Conservation (phyloP, 2,797 vertebrate genomes). For the Poeciliopsis turneri region DNA sequence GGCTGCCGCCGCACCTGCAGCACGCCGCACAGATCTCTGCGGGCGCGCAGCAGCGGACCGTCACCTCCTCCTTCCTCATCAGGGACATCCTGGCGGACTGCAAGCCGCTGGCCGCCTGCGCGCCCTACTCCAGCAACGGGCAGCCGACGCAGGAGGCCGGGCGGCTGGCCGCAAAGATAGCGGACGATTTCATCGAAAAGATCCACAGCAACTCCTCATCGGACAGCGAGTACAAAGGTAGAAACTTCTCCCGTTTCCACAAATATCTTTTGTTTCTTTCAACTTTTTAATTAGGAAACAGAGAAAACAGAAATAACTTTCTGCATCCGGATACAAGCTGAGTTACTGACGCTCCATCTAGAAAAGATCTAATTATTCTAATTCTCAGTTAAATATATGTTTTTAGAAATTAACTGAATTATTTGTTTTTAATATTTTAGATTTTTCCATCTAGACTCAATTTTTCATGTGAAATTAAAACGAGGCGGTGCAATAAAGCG, state of each 20-base stretch:
- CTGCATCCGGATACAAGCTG: too few relatives aligned
- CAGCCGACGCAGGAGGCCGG: slow-evolving; percentile 88
- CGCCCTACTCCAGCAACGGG: slow-evolving; percentile 94
- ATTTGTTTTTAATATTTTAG: neutral
- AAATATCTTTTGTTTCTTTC: neutral
- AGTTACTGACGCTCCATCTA: too few relatives aligned
- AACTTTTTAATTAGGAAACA: too few relatives aligned
- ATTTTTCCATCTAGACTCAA: neutral
- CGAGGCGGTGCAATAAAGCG: neutral
- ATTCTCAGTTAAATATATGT: too few relatives aligned
- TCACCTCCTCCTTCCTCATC: slow-evolving; percentile 98
- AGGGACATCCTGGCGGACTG: slow-evolving; percentile 98
- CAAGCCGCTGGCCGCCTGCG: slow-evolving; percentile 95
- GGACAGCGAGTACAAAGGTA: slow-evolving; percentile 98
- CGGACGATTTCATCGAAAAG: slow-evolving; percentile 95
- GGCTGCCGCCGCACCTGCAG: slow-evolving; percentile 88
- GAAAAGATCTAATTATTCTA: too few relatives aligned
- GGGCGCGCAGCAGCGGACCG: slow-evolving; percentile 92
- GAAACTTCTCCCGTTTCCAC: slow-evolving; percentile 11
- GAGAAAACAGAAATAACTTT: too few relatives aligned
- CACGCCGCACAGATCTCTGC: slow-evolving; percentile 89
- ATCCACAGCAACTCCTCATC: slow-evolving; percentile 91
- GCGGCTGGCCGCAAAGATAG: slow-evolving; percentile 85
- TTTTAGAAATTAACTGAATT: neutral
- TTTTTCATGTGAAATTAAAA: neutral